Percentiles rank a stretch among this genome's conserved stretches.
Conservation (phyloP, 2,888 invertebrate genomes). For the Phytoseiulus persimilis region DNA sequence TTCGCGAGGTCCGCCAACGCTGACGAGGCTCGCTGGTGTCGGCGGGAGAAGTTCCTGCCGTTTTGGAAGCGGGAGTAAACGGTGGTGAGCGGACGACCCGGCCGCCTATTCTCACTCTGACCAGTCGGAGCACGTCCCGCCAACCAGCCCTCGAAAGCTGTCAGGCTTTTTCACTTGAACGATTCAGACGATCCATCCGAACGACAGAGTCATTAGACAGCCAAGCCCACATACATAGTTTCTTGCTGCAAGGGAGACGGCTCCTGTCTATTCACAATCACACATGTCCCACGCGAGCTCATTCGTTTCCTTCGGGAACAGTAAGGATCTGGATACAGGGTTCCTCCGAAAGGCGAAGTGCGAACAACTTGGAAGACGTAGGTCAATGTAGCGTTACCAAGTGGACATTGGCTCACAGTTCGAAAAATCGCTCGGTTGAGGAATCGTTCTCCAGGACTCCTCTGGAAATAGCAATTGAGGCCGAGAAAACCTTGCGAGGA, state of each 20-base stretch:
- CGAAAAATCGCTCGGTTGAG: too few species aligned
- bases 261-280: background rate
- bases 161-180: background rate
- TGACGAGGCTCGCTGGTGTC: background rate
- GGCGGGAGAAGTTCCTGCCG: background rate
- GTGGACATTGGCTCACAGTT: too few species aligned
- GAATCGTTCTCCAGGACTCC: too few species aligned
- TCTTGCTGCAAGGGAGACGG: background rate
- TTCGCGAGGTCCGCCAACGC: background rate
- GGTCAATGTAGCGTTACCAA: too few species aligned
- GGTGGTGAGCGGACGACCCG: background rate
- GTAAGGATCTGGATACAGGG: too few species aligned
- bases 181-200: background rate
- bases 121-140: background rate
- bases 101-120: background rate
- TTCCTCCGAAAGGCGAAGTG: too few species aligned
- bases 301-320: background rate
- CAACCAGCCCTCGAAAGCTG: background rate
- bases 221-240: background rate
- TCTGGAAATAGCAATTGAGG: too few species aligned
- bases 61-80: background rate
- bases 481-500: too few species aligned
- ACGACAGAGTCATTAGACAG: background rate
- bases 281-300: background rate
- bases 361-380: too few species aligned